These are phyloP conservation scores for Buphagus erythrorhynchus DNA, from an alignment of 2,797 vertebrate species.

Conservation along the genomic window DNA sequence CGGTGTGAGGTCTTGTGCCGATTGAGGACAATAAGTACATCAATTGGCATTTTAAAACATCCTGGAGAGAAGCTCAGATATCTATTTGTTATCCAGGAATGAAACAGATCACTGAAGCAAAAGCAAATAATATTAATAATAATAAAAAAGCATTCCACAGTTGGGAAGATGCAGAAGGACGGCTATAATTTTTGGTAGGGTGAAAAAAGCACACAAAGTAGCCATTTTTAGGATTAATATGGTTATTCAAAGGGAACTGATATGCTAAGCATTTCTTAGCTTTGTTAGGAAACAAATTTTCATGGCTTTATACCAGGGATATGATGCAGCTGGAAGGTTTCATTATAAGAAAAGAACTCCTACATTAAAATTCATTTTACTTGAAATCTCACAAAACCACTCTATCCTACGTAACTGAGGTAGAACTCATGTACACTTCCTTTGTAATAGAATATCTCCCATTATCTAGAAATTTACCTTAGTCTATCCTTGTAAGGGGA, in stretches of 20 bases:
- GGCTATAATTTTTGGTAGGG: neutral
- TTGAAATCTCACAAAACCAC: neutral
- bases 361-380: neutral
- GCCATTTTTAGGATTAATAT: neutral
- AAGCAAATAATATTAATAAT: neutral
- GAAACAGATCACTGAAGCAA: neutral
- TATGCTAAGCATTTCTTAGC: neutral
- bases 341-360: neutral
- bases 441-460: neutral
- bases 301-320: neutral
- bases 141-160: neutral
- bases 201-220: neutral
- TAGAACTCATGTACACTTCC: neutral
- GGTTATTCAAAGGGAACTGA: neutral
- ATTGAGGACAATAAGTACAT: neutral
- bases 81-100: neutral
- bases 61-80: neutral
- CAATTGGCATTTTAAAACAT: neutral
- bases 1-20: neutral
- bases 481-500: neutral
- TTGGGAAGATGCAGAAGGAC: neutral
- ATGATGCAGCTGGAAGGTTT: neutral
- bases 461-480: neutral
- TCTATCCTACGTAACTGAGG: neutral
- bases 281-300: neutral